phyloP scores from a whole-genome alignment of 2,797 vertebrate genomes.

The Hozukius guyotensis region DNA sequence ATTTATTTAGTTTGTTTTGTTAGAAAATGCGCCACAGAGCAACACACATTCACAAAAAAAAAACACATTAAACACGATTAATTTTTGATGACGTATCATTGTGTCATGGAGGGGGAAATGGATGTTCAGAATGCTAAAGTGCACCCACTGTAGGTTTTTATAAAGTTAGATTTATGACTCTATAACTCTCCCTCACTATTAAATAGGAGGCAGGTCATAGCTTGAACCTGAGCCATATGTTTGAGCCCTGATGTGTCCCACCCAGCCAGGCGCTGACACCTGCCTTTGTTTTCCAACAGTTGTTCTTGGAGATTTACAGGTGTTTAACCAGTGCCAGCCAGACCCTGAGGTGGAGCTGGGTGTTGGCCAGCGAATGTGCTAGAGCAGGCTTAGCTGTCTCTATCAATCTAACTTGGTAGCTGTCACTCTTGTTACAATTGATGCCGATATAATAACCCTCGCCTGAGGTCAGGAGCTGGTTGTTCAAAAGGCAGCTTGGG shows the following conservation, averaged over 20 bases:
- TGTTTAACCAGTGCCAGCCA: conserved; percentile 50
- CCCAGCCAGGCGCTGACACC: conserved; percentile 45
- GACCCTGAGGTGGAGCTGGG: conserved; percentile 55
- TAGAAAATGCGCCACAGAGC: background rate
- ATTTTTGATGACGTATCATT: background rate
- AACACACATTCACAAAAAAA: background rate
- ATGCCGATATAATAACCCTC: conserved; percentile 28
- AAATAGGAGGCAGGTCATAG: conserved; percentile 29
- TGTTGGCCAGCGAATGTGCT: conserved; percentile 52
- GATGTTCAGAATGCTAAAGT: background rate
- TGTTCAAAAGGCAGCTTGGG: conserved; percentile 18
- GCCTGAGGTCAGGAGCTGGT: conserved; percentile 27
- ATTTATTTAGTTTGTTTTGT: background rate
- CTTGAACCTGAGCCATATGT: conserved; percentile 30
- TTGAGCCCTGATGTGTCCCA: conserved; percentile 33
- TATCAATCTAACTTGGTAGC: conserved; percentile 33
- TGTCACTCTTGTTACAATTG: conserved; percentile 45
- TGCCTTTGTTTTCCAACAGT: conserved; percentile 57
- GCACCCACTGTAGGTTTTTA: background rate
- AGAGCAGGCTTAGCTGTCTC: conserved; percentile 37
- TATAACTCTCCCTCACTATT: background rate
- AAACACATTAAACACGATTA: background rate
- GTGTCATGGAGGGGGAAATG: background rate
- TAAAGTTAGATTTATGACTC: background rate
- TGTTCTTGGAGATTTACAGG: conserved; percentile 58